A percentile compares a stretch with the other conserved stretches of the same genome.
phyloP scores from a whole-genome alignment of 2,888 invertebrate genomes.

The Amiota mariae region DNA sequence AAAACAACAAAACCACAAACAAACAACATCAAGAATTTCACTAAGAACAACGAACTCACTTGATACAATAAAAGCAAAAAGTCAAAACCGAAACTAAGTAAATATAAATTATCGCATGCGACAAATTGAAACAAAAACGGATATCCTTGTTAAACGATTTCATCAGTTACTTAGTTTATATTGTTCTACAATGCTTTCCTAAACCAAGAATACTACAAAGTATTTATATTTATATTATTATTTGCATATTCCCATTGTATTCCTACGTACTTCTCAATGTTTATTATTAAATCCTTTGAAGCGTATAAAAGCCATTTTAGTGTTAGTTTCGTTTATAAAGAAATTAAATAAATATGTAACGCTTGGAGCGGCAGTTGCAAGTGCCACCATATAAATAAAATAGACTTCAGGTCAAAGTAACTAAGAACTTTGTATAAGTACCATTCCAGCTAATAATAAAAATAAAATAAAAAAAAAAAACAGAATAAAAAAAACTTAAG shows the following conservation, averaged over 20 bases:
- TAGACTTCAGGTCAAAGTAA: not conserved
- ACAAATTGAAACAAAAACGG: constrained; percentile 49
- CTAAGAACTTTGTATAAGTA: not conserved
- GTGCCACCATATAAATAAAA: not conserved
- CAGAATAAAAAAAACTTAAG: not conserved
- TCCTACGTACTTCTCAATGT: no score
- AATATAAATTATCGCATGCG: constrained; percentile 55
- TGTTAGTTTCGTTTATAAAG: constrained; percentile 38
- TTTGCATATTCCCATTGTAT: constrained; percentile 47
- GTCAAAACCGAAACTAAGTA: constrained; percentile 42
- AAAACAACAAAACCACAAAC: not conserved
- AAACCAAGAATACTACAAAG: no score
- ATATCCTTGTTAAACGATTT: constrained; percentile 17
- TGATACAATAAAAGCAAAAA: constrained; percentile 28
- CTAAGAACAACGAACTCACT: constrained; percentile 30
- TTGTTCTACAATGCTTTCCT: no score
- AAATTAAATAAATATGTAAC: constrained; percentile 60
- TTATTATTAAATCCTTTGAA: constrained; percentile 44
- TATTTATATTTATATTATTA: no score
- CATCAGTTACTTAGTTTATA: no score
- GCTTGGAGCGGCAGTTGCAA: not conserved
- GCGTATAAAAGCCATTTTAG: constrained; percentile 46
- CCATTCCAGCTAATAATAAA: not conserved
- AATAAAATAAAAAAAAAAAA: not conserved
- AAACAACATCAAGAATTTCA: constrained; percentile 22